Conservation (phyloP, 2,888 invertebrate species). For the Mesoligia furuncula region DNA sequence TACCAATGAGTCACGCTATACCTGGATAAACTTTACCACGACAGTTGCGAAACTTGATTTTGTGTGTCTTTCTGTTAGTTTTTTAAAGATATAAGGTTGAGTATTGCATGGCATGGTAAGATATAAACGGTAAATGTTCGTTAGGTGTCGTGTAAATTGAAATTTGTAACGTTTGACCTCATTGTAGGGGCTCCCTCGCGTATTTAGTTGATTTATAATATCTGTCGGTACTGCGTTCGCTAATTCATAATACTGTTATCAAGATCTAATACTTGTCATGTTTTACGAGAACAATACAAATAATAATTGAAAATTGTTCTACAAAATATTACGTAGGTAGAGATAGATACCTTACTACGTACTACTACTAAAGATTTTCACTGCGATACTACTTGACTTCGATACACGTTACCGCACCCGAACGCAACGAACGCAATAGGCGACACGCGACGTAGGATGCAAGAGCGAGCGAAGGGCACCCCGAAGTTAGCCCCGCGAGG, state of each 20-base stretch:
- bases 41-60: conserved; percentile 31
- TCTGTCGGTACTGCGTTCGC: conserved; percentile 49
- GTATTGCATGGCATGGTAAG: conserved; percentile 27
- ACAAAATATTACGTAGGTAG: not conserved
- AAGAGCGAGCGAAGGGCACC: too few species aligned
- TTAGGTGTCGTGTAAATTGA: conserved; percentile 74
- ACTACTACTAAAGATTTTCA: too few species aligned
- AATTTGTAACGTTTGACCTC: conserved; percentile 84
- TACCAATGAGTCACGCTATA: conserved; percentile 75
- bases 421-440: too few species aligned
- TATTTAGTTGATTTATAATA: conserved; percentile 70
- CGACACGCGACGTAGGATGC: too few species aligned
- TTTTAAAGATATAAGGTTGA: conserved; percentile 32
- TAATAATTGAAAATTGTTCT: conserved; percentile 6
- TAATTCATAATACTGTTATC: conserved; percentile 57
- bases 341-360: too few species aligned
- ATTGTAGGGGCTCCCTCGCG: conserved; percentile 72
- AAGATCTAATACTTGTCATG: conserved; percentile 26
- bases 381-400: too few species aligned
- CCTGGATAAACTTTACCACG: conserved; percentile 37
- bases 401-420: too few species aligned
- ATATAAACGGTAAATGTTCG: conserved; percentile 47
- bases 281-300: conserved; percentile 15
- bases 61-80: conserved; percentile 13
- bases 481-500: too few species aligned